Evolutionary conservation across 1,140 invertebrate genomes (phyloP).

Genomic region (Leptinotarsa defecta): DNA sequence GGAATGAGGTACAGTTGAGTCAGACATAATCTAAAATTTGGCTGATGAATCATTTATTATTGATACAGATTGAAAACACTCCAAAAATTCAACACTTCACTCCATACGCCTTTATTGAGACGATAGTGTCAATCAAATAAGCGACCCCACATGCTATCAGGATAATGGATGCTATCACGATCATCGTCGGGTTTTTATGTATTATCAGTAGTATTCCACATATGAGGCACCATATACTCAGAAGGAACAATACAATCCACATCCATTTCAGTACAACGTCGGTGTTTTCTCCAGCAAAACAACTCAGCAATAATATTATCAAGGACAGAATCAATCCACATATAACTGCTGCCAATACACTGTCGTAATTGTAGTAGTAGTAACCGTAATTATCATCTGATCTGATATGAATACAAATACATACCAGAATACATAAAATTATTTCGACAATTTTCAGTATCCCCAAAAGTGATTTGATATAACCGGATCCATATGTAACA

Average conservation of each 20-base stretch:
- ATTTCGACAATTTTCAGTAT: slow-evolving; percentile 11
- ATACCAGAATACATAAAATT: neutral
- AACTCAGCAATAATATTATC: neutral
- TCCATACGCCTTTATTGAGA: neutral
- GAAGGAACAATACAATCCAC: neutral
- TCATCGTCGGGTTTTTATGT: neutral
- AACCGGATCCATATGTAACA: neutral
- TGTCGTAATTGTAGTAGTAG: neutral
- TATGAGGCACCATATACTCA: neutral
- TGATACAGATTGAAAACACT: no score
- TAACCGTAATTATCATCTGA: neutral
- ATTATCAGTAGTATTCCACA: neutral
- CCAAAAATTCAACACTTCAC: neutral
- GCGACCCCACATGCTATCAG: neutral
- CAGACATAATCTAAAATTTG: no score
- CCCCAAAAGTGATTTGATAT: neutral
- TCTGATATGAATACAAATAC: neutral
- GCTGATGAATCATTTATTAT: no score
- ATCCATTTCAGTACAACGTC: neutral
- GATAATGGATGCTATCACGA: neutral
- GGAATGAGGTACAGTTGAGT: no score
- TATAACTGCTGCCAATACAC: neutral
- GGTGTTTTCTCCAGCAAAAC: neutral
- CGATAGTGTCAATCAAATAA: neutral
- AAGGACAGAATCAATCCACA: neutral